Percentiles rank a stretch among this genome's conserved stretches.
Evolutionary conservation across 2,797 vertebrate species (phyloP).

Genomic region (Pipistrellus pygmaeus): DNA sequence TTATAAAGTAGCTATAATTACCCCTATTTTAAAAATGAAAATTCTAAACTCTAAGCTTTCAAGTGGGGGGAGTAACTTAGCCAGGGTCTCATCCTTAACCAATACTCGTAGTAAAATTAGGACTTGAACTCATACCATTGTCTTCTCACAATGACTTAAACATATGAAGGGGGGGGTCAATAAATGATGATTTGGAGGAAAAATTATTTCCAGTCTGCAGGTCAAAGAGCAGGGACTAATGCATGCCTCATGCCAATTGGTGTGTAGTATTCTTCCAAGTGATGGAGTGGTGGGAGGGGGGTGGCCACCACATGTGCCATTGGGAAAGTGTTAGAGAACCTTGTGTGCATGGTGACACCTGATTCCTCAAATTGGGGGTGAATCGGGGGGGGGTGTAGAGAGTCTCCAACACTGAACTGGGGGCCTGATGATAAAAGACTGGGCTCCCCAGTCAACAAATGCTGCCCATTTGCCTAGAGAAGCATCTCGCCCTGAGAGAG

Average conservation of each 20-base stretch:
- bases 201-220: conserved; percentile 53
- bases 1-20: background rate
- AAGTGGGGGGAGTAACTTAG: conserved; percentile 24
- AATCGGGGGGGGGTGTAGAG: background rate
- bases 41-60: background rate
- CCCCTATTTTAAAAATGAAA: background rate
- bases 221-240: conserved; percentile 47
- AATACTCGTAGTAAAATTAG: background rate
- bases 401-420: background rate
- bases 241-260: background rate
- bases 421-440: background rate
- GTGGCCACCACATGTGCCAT: background rate
- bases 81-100: background rate
- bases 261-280: background rate
- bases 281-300: background rate
- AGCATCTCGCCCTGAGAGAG: background rate
- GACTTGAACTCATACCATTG: conserved; percentile 37
- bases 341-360: accelerated
- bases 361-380: background rate
- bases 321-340: background rate
- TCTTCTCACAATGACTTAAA: conserved; percentile 50
- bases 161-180: background rate
- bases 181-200: conserved; percentile 35
- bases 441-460: background rate
- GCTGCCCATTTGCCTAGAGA: background rate